These are phyloP conservation scores for Chirona hameri DNA, from an alignment of 2,888 invertebrate species.

Conservation along the genomic window DNA sequence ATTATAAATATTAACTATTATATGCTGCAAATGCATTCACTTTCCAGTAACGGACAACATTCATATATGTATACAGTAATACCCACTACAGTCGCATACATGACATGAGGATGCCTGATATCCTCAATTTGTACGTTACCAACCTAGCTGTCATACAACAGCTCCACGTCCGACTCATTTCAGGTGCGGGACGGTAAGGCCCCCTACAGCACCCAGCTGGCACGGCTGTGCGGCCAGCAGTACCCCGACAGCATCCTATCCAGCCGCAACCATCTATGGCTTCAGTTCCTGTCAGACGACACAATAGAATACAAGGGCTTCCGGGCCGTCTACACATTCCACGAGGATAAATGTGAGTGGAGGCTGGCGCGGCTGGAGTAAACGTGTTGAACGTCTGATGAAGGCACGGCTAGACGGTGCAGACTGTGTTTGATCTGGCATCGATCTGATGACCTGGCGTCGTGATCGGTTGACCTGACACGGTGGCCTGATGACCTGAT, in stretches of 20 bases:
- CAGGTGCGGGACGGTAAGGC: conserved; percentile 78
- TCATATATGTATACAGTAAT: background rate
- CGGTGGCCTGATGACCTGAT: too few relatives aligned
- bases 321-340: conserved; percentile 66
- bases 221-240: conserved; percentile 66
- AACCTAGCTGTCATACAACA: background rate
- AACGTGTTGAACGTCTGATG: too few relatives aligned
- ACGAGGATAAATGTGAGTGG: background rate
- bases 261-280: conserved; percentile 69
- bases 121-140: background rate
- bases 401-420: too few relatives aligned
- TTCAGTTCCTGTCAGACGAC: conserved; percentile 74
- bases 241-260: conserved; percentile 71
- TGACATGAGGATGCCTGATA: background rate
- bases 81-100: background rate
- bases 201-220: conserved; percentile 64
- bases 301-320: conserved; percentile 76
- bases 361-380: background rate
- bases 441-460: too few relatives aligned
- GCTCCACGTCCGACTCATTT: background rate
- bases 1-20: too few relatives aligned
- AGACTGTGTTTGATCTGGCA: too few relatives aligned
- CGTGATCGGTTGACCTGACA: too few relatives aligned
- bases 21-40: background rate
- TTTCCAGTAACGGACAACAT: background rate